Evolutionary conservation across 2,888 invertebrate genomes (phyloP), one percentile per base, ranked within the genome.

Genomic region (Carpatolechia fugitivella): DNA sequence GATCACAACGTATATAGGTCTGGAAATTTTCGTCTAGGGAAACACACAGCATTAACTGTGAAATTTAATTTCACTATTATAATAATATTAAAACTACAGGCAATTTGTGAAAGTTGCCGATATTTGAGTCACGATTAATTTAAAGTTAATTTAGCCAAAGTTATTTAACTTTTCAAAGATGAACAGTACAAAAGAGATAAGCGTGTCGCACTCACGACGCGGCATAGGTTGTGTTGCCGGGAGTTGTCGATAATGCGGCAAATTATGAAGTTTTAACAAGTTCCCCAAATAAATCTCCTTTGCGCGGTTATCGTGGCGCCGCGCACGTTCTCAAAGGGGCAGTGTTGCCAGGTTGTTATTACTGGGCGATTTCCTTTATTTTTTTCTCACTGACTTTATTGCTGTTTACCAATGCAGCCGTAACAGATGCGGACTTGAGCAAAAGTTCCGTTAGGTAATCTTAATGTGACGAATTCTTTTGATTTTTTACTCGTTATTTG

Each of bases 251-350:
- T 84, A 84, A 85, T 85, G 71, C 84, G 70, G 66, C 40, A 82
- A 85, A 87, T 85, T 82, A 83, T 82, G 76, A 87, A 88, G 85
- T 88, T 88, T 72, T 82, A 86, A 84, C 82, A 85, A 86, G 82
- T 88, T 85, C 66, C 66, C 64, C 69, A 78, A 83, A 88, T 88
- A 88, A 87, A 88, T 87, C 87, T 88, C 80, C 60, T 72, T 74
- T 69, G 72, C 71, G 80, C 76, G 85, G 83, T 86, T 86, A 86
- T 85, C 85, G 77, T 67, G 57, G 69, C 72, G 76, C 72, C 74
- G 71, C 68, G 68, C 62, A 62, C 71, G 66, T 64, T 66, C 64
- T 66, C 62, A 44, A 44, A 64, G 58, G n/a, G 44, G 47, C 57
- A 56, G 76, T 68, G 82, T 71, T 82, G 79, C 80, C 78, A 76